Conservation (phyloP, 2,797 vertebrate genomes). For the Hippopotamyrus pictus region DNA sequence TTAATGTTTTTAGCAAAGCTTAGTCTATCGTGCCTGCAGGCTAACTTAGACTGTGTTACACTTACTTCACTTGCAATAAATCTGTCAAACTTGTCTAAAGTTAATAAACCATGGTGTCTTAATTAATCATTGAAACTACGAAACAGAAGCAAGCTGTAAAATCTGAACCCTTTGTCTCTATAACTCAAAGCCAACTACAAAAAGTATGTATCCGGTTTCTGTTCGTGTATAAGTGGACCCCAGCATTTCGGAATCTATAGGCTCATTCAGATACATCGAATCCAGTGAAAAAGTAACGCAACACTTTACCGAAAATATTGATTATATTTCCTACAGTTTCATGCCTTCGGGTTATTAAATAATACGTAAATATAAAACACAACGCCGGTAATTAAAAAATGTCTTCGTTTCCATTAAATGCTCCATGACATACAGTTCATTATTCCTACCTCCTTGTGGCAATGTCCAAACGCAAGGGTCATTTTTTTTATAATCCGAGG, state of each 20-base stretch:
- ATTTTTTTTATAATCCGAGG: slow-evolving; percentile 1
- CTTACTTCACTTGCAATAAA: slow-evolving; percentile 42
- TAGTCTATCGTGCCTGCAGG: slow-evolving; percentile 32
- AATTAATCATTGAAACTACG: slow-evolving; percentile 34
- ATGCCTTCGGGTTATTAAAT: neutral
- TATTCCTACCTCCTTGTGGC: slow-evolving; percentile 25
- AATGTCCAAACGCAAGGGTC: slow-evolving; percentile 14
- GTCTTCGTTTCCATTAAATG: neutral
- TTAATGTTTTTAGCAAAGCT: slow-evolving; percentile 20
- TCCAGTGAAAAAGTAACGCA: slow-evolving; percentile 39
- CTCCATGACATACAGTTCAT: neutral
- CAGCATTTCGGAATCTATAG: slow-evolving; percentile 65
- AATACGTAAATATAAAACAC: neutral
- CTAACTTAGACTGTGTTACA: slow-evolving; percentile 38
- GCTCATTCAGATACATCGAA: slow-evolving; percentile 68
- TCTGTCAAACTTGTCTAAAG: slow-evolving; percentile 29
- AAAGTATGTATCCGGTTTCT: slow-evolving; percentile 76
- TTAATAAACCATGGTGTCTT: slow-evolving; percentile 40
- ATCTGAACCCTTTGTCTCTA: slow-evolving; percentile 47
- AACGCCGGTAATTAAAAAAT: neutral
- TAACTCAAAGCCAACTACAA: slow-evolving; percentile 67
- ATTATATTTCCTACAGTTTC: slow-evolving; percentile 7
- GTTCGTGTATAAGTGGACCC: slow-evolving; percentile 67
- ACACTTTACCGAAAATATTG: slow-evolving; percentile 31
- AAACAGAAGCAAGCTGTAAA: slow-evolving; percentile 37